Evolutionary conservation across 2,797 vertebrate species (phyloP).

Genomic region (Macropus fuliginosus): DNA sequence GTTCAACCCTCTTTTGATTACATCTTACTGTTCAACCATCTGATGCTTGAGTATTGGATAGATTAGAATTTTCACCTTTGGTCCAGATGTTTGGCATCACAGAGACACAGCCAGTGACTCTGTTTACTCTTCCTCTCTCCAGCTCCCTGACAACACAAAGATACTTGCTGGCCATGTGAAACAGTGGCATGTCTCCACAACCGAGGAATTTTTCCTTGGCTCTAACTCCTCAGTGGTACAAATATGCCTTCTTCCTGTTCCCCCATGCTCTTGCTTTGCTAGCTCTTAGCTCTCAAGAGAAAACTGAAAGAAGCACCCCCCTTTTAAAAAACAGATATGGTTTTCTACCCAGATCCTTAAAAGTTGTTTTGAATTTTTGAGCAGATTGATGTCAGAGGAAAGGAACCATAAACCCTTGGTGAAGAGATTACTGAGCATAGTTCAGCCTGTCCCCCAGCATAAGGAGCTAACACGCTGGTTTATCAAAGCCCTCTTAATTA

Average conservation of each 20-base stretch:
- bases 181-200: background rate
- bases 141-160: background rate
- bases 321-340: background rate
- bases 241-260: background rate
- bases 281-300: background rate
- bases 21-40: background rate
- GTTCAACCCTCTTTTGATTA: background rate
- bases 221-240: background rate
- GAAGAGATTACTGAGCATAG: background rate
- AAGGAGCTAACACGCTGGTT: constrained; percentile 21
- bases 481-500: constrained; percentile 51
- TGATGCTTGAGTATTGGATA: background rate
- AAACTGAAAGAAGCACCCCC: background rate
- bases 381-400: background rate
- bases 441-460: background rate
- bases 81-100: accelerated
- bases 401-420: background rate
- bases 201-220: background rate
- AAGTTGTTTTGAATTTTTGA: background rate
- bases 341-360: background rate
- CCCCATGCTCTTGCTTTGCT: accelerated
- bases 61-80: background rate
- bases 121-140: background rate
- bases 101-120: background rate
- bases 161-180: background rate